Conservation (phyloP, 2,797 vertebrate species). For the Danio aesculapii region DNA sequence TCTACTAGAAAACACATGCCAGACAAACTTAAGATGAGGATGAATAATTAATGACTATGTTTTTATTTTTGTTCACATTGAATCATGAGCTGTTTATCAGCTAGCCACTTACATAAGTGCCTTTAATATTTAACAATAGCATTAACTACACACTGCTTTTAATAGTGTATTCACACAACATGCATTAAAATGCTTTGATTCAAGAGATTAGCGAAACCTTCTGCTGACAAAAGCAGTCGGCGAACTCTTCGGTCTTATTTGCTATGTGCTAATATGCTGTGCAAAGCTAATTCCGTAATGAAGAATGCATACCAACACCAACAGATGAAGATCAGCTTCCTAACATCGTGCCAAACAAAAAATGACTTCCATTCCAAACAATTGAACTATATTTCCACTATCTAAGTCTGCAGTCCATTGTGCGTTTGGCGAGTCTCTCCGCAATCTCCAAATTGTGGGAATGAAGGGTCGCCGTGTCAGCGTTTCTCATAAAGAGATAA, state of each 20-base stretch:
- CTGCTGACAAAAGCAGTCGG: not conserved
- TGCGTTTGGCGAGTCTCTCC: not conserved
- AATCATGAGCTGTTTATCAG: not conserved
- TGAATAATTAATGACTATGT: not conserved
- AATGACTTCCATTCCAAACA: not conserved
- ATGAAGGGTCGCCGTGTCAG: slow-evolving; percentile 19
- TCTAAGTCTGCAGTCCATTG: not conserved
- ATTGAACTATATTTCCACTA: slow-evolving; percentile 1
- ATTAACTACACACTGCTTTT: not conserved
- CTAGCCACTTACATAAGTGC: not conserved
- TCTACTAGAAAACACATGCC: too few relatives aligned
- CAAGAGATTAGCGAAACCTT: not conserved
- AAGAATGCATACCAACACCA: not conserved
- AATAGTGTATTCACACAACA: not conserved
- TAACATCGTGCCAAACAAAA: not conserved
- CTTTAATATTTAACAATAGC: not conserved
- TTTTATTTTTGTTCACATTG: not conserved
- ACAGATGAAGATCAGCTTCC: slow-evolving; percentile 1
- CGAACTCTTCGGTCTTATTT: not conserved
- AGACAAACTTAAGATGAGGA: not conserved
- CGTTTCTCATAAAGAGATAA: slow-evolving; percentile 43
- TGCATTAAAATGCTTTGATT: slow-evolving; percentile 1
- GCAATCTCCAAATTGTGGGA: slow-evolving; percentile 5
- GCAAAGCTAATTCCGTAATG: not conserved
- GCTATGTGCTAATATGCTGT: slow-evolving; percentile 19